These are phyloP conservation scores for Orcinus orca DNA, from an alignment of 2,113 vertebrate species.

Conservation along the genomic window DNA sequence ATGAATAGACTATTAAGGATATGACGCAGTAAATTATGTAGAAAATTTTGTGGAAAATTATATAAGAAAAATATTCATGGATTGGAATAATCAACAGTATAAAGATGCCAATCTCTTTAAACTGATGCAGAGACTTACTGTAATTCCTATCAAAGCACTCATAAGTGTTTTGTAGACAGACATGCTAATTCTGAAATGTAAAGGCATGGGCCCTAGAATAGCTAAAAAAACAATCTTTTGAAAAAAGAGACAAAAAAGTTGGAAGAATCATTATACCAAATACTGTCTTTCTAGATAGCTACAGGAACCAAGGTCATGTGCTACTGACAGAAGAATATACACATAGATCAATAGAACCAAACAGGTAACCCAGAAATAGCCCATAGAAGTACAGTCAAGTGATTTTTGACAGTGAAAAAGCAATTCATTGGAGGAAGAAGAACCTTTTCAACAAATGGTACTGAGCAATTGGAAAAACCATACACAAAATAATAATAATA, in stretches of 20 bases:
- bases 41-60: background rate
- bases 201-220: background rate
- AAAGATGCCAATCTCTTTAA: background rate
- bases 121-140: background rate
- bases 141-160: background rate
- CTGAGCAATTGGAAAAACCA: background rate
- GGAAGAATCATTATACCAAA: background rate
- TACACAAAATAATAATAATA: background rate
- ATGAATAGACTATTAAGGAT: background rate
- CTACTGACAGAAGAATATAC: background rate
- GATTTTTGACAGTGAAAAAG: background rate
- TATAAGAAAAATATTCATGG: background rate
- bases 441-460: background rate
- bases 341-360: background rate
- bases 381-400: background rate
- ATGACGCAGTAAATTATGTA: background rate
- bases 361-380: background rate
- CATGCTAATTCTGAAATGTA: background rate
- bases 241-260: background rate
- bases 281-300: background rate
- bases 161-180: background rate
- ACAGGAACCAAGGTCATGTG: background rate
- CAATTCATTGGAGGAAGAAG: background rate
- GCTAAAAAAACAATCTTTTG: background rate
- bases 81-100: background rate